A percentile compares a stretch with the other conserved stretches of the same genome.
These are phyloP conservation scores for Drosophila nr. fundita DNA, from an alignment of 2,888 invertebrate species.

Conservation along the genomic window DNA sequence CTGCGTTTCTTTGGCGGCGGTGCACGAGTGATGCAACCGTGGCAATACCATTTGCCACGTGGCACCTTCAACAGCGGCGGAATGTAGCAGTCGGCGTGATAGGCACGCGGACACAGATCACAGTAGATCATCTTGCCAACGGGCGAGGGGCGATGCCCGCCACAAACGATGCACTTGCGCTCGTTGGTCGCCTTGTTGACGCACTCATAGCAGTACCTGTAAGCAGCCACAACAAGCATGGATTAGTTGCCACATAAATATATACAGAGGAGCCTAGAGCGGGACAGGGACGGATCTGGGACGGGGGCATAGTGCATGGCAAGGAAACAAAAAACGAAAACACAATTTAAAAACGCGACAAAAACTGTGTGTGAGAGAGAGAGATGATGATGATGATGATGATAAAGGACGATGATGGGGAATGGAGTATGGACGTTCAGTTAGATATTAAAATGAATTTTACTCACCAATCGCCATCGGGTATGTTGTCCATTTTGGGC, in stretches of 20 bases:
- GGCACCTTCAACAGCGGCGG: slow-evolving; percentile 94
- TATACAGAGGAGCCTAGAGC: background rate
- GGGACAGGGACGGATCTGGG: background rate
- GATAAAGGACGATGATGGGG: background rate
- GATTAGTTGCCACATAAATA: background rate
- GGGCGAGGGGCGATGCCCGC: slow-evolving; percentile 88
- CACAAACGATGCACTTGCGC: slow-evolving; percentile 97
- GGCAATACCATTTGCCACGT: slow-evolving; percentile 95
- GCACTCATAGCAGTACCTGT: slow-evolving; percentile 97
- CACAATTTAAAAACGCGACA: slow-evolving; percentile 54
- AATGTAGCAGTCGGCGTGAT: slow-evolving; percentile 96
- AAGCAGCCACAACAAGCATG: slow-evolving; percentile 6
- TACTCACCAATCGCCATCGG: slow-evolving; percentile 97
- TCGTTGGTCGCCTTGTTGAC: slow-evolving; percentile 96
- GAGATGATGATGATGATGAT: background rate
- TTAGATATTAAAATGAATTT: background rate
- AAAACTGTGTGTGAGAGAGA: slow-evolving; percentile 8
- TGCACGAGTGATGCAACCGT: slow-evolving; percentile 93
- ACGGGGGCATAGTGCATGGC: slow-evolving; percentile 15
- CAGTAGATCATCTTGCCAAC: slow-evolving; percentile 91
- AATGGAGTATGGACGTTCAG: background rate
- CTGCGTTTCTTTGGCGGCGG: slow-evolving; percentile 90
- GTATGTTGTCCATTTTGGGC: slow-evolving; percentile 97
- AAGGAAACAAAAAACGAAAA: slow-evolving; percentile 31
- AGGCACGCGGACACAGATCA: slow-evolving; percentile 95